Conservation (phyloP, 2,113 vertebrate species). For the Edolisoma coerulescens region DNA sequence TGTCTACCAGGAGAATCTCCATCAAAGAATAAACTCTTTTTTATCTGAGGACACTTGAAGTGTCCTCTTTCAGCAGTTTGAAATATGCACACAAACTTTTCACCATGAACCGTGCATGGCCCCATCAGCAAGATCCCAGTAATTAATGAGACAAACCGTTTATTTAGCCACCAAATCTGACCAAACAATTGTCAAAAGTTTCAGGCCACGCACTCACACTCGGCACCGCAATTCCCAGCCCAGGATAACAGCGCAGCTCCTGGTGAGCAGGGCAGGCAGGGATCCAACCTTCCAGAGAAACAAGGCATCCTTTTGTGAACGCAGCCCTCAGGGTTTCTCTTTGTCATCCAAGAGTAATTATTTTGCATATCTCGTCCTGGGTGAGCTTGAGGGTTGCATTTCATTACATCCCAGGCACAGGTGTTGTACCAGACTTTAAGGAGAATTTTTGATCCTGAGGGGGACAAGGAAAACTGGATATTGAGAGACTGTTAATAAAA, state of each 20-base stretch:
- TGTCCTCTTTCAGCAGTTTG: not conserved
- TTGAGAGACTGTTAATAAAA: not conserved
- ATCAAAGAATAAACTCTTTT: not conserved
- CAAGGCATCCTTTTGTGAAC: not conserved
- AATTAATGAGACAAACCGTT: not conserved
- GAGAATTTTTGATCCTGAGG: not conserved
- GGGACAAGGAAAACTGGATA: not conserved
- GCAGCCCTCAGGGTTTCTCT: not conserved
- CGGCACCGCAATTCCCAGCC: not conserved
- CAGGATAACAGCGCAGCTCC: not conserved
- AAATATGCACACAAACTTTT: not conserved
- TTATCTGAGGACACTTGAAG: not conserved
- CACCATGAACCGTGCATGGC: not conserved
- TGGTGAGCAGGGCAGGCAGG: not conserved
- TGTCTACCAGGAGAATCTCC: not conserved
- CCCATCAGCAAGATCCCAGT: not conserved
- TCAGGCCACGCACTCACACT: not conserved
- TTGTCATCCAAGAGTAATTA: not conserved
- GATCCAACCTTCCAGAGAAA: not conserved
- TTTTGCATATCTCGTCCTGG: not conserved
- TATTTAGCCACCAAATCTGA: not conserved
- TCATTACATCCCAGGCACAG: not conserved
- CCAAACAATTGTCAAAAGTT: not conserved
- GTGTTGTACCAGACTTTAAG: not conserved
- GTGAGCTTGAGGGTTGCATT: not conserved